A percentile compares a stretch with the other conserved stretches of the same genome.
phyloP scores from a whole-genome alignment of 2,888 invertebrate genomes.

The Parnassius apollo region DNA sequence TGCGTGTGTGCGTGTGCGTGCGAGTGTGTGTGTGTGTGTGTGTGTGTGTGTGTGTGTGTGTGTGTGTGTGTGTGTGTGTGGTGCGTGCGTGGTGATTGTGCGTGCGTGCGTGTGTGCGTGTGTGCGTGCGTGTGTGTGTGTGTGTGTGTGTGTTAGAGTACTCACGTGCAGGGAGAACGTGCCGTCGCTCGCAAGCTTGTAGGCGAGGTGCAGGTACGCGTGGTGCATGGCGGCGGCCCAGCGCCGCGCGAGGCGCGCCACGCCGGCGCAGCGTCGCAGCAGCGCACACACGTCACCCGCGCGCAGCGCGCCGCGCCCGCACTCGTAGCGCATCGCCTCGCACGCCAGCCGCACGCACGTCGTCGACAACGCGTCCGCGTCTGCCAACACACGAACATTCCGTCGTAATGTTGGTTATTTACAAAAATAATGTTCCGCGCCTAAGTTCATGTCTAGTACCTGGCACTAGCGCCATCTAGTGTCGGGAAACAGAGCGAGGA shows the following conservation, averaged over 20 bases:
- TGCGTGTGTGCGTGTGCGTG: constrained; percentile 40
- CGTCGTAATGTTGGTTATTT: no score
- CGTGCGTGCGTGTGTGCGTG: no score
- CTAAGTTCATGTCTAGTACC: no score
- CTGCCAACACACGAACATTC: background rate
- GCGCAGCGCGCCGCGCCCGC: constrained; percentile 29
- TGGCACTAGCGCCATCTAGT: no score
- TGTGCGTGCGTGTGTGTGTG: constrained; percentile 35
- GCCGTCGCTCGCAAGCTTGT: constrained; percentile 42
- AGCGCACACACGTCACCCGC: constrained; percentile 39
- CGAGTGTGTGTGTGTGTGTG: constrained; percentile 27
- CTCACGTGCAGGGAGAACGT: constrained; percentile 53
- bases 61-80: constrained; percentile 31
- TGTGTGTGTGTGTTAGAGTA: constrained; percentile 27
- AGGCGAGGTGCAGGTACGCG: constrained; percentile 55
- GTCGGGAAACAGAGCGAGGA: no score
- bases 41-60: constrained; percentile 35
- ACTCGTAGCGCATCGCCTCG: constrained; percentile 48
- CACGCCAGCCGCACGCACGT: constrained; percentile 52
- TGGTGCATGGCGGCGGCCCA: constrained; percentile 59
- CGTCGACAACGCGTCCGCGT: background rate
- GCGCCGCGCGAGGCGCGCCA: constrained; percentile 44
- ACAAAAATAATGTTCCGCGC: no score
- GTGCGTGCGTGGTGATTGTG: no score
- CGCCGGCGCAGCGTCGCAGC: constrained; percentile 44